Evolutionary conservation across 2,888 invertebrate species (phyloP).

Genomic region (Ectemnius lituratus): DNA sequence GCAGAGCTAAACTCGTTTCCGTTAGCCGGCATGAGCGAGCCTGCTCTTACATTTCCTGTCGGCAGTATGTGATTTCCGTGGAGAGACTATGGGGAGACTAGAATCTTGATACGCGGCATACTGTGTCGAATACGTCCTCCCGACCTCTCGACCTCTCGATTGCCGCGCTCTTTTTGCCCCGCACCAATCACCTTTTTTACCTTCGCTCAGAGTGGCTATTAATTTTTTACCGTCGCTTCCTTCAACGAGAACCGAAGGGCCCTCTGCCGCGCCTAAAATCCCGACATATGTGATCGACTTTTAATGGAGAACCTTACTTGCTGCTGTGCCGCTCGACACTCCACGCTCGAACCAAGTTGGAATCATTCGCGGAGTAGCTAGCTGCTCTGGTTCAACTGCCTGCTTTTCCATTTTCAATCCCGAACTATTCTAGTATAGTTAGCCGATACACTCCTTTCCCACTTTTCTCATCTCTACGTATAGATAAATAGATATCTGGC

Average conservation of each 20-base stretch:
- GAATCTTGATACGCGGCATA: slow-evolving; percentile 62
- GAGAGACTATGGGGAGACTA: slow-evolving; percentile 45
- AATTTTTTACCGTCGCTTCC: slow-evolving; percentile 15
- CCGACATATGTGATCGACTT: slow-evolving; percentile 45
- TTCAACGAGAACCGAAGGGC: too few relatives aligned
- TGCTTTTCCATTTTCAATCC: too few relatives aligned
- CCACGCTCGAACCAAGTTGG: too few relatives aligned
- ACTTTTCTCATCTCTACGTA: too few relatives aligned
- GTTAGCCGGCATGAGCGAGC: slow-evolving; percentile 58
- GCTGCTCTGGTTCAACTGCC: too few relatives aligned
- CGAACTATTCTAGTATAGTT: too few relatives aligned
- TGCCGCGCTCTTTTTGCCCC: slow-evolving; percentile 31
- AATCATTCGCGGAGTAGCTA: too few relatives aligned
- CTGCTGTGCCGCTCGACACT: too few relatives aligned
- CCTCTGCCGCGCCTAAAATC: slow-evolving; percentile 18
- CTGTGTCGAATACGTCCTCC: slow-evolving; percentile 59
- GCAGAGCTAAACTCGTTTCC: slow-evolving; percentile 71
- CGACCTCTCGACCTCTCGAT: slow-evolving; percentile 28
- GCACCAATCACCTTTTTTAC: slow-evolving; percentile 28
- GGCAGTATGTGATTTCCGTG: slow-evolving; percentile 63
- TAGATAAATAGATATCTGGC: neutral
- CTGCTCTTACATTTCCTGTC: slow-evolving; percentile 69
- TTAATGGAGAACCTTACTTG: slow-evolving; percentile 7
- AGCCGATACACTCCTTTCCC: too few relatives aligned
- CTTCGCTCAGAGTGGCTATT: slow-evolving; percentile 14